These are phyloP conservation scores for Geotrypetes seraphini DNA, from an alignment of 2,797 vertebrate species.

Conservation along the genomic window DNA sequence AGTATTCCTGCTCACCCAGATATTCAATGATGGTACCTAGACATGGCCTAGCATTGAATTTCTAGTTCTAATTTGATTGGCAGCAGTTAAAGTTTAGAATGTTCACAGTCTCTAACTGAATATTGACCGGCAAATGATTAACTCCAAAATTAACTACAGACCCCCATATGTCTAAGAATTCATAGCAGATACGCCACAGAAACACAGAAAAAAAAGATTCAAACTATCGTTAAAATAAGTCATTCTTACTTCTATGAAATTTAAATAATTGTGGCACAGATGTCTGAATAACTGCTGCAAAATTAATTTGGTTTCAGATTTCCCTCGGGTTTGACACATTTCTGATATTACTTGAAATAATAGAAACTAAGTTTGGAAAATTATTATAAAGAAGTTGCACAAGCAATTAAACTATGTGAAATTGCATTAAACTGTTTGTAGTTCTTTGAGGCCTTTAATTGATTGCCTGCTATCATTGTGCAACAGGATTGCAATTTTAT, in stretches of 20 bases:
- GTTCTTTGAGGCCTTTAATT: slow-evolving; percentile 27
- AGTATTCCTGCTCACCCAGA: too few relatives aligned
- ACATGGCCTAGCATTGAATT: too few relatives aligned
- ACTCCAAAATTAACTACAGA: too few relatives aligned
- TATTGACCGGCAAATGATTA: too few relatives aligned
- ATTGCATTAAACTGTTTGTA: slow-evolving; percentile 29
- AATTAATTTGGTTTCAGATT: slow-evolving; percentile 35
- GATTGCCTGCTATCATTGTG: slow-evolving; percentile 9
- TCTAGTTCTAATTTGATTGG: too few relatives aligned
- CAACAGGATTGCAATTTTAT: neutral
- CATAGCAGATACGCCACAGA: too few relatives aligned
- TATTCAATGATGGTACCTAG: too few relatives aligned
- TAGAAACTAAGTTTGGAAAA: slow-evolving; percentile 16
- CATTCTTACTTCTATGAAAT: slow-evolving; percentile 8
- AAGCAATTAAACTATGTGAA: slow-evolving; percentile 28
- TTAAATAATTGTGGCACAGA: slow-evolving; percentile 30
- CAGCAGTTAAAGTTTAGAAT: too few relatives aligned
- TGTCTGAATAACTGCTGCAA: slow-evolving; percentile 45
- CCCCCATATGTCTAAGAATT: too few relatives aligned
- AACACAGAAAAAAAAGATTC: too few relatives aligned
- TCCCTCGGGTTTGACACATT: slow-evolving; percentile 17
- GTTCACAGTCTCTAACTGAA: too few relatives aligned
- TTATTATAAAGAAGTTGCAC: slow-evolving; percentile 21
- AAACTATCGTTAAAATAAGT: slow-evolving; percentile 7
- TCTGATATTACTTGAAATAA: slow-evolving; percentile 17